Percentiles rank a stretch among this genome's conserved stretches.
Evolutionary conservation across 2,113 vertebrate species (phyloP).

Genomic region (Cephalopholis sonnerati): DNA sequence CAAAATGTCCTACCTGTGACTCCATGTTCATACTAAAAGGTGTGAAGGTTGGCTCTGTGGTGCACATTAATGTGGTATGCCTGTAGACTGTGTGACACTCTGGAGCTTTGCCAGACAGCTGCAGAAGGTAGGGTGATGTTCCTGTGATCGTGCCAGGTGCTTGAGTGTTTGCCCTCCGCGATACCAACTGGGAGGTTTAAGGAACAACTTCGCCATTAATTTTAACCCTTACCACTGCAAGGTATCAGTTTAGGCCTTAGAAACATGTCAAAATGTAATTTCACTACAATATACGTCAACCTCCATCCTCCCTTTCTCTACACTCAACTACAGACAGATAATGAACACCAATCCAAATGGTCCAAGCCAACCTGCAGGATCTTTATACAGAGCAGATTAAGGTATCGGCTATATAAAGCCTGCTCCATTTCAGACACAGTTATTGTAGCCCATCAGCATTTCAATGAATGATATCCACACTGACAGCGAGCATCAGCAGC

Average conservation of each 20-base stretch:
- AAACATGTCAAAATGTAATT: background rate
- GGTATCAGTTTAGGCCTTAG: background rate
- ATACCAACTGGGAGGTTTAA: conserved; percentile 41
- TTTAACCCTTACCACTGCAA: conserved; percentile 4
- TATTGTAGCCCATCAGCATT: conserved; percentile 5
- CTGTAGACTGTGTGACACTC: conserved; percentile 14
- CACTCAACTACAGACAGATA: background rate
- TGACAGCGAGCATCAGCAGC: conserved; percentile 7
- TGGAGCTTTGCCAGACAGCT: conserved; percentile 40
- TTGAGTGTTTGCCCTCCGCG: conserved; percentile 32
- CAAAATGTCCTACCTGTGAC: conserved; percentile 1
- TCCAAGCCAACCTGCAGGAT: background rate
- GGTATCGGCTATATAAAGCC: background rate
- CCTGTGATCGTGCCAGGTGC: conserved; percentile 34
- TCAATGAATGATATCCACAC: conserved; percentile 12
- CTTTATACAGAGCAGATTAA: background rate
- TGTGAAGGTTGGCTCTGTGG: background rate
- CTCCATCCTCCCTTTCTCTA: background rate
- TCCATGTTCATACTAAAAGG: conserved; percentile 8
- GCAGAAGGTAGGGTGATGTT: conserved; percentile 24
- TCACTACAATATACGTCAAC: background rate
- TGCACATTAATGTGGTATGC: background rate
- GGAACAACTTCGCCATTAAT: conserved; percentile 18
- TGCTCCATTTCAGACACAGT: background rate
- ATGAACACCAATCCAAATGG: background rate